These are phyloP conservation scores for Enteromius unitaeniatus DNA, from an alignment of 2,797 vertebrate species.

Conservation along the genomic window DNA sequence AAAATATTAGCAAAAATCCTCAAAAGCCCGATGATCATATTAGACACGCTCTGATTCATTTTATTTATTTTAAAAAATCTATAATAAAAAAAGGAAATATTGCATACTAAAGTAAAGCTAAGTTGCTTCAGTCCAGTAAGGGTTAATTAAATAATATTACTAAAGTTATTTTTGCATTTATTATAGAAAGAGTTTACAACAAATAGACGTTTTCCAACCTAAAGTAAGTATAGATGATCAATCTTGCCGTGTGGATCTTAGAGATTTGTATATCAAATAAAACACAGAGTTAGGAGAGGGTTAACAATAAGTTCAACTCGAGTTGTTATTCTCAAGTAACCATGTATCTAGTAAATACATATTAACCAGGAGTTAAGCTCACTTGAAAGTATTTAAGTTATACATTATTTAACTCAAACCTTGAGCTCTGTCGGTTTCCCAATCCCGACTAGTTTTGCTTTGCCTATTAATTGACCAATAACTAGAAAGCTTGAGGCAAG, in stretches of 20 bases:
- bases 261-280: not conserved
- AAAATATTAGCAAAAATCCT: not conserved
- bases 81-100: too few relatives aligned
- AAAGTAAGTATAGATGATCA: not conserved
- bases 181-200: not conserved
- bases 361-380: not conserved
- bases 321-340: not conserved
- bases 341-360: not conserved
- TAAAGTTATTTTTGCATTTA: not conserved
- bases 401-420: not conserved
- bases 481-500: not conserved
- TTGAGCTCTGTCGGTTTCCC: not conserved
- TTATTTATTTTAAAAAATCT: too few relatives aligned
- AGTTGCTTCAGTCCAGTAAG: not conserved
- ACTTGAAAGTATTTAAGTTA: not conserved
- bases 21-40: not conserved
- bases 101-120: not conserved
- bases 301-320: not conserved
- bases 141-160: not conserved
- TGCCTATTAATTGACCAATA: not conserved
- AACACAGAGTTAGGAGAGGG: not conserved
- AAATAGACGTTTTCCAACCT: not conserved
- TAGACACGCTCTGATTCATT: not conserved
- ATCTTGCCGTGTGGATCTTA: not conserved
- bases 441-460: not conserved